phyloP scores from a whole-genome alignment of 2,113 vertebrate species.

The Tretioscincus oriximinensis region DNA sequence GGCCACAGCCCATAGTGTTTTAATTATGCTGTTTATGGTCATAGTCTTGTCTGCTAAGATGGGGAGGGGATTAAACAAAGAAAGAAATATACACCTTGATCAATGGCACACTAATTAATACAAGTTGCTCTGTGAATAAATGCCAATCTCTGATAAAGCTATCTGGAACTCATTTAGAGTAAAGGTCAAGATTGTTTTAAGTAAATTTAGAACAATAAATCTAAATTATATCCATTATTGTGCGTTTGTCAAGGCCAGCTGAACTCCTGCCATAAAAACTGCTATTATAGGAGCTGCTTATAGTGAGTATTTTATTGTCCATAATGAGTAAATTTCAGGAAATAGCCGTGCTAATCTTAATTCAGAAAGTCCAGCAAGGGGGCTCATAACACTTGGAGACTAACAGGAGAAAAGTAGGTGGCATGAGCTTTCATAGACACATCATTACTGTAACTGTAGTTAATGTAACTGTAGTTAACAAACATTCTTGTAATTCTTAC shows the following conservation, averaged over 20 bases:
- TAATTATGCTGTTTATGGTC: no score
- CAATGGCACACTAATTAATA: not conserved
- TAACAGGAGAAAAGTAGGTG: no score
- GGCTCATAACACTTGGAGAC: no score
- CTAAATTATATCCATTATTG: not conserved
- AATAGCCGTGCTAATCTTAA: no score
- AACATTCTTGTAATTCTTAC: no score
- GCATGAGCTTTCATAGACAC: no score
- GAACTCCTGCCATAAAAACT: not conserved
- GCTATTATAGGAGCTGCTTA: not conserved
- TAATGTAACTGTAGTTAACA: not conserved
- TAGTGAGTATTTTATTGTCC: not conserved
- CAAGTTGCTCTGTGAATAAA: not conserved
- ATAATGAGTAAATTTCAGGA: not conserved
- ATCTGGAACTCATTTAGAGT: not conserved
- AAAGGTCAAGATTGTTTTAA: not conserved
- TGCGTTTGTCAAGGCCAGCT: not conserved
- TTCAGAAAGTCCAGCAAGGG: no score
- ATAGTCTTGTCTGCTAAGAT: no score
- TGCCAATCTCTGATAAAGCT: not conserved
- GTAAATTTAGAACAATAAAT: not conserved
- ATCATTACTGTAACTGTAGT: no score
- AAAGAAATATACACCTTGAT: not conserved
- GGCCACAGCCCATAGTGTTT: no score
- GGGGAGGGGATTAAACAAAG: no score